Conservation (phyloP, 2,797 vertebrate species). For the Xiphorhynchus erythropygius region DNA sequence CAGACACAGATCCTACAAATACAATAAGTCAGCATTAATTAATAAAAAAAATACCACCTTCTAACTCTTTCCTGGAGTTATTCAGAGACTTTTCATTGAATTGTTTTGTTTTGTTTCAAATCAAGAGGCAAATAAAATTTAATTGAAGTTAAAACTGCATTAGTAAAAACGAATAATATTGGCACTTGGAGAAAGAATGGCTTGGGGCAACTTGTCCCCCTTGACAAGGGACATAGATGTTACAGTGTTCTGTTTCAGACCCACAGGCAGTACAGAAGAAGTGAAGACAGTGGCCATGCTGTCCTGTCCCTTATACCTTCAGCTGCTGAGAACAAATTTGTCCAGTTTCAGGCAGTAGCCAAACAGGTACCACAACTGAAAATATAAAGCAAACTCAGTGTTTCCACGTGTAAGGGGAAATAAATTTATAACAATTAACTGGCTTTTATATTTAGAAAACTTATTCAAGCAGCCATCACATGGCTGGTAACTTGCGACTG, state of each 20-base stretch:
- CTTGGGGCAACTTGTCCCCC: neutral
- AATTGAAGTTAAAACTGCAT: neutral
- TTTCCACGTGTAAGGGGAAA: neutral
- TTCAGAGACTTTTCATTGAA: neutral
- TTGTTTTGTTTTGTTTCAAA: neutral
- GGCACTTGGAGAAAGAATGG: neutral
- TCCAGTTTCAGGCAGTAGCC: neutral
- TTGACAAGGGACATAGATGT: neutral
- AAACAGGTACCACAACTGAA: neutral
- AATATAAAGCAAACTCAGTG: neutral
- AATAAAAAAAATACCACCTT: neutral
- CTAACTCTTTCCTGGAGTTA: neutral
- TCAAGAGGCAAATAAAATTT: neutral
- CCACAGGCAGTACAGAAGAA: neutral
- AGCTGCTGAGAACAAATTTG: neutral
- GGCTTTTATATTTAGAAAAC: neutral
- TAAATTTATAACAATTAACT: neutral
- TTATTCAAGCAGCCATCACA: neutral
- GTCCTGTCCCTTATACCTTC: neutral
- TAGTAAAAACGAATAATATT: neutral
- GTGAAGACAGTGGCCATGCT: neutral
- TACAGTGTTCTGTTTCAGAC: neutral
- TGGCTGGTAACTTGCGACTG: neutral
- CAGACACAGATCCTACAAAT: neutral
- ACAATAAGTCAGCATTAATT: neutral